Conservation (phyloP, 2,888 invertebrate species). For the Hetaerina titia region DNA sequence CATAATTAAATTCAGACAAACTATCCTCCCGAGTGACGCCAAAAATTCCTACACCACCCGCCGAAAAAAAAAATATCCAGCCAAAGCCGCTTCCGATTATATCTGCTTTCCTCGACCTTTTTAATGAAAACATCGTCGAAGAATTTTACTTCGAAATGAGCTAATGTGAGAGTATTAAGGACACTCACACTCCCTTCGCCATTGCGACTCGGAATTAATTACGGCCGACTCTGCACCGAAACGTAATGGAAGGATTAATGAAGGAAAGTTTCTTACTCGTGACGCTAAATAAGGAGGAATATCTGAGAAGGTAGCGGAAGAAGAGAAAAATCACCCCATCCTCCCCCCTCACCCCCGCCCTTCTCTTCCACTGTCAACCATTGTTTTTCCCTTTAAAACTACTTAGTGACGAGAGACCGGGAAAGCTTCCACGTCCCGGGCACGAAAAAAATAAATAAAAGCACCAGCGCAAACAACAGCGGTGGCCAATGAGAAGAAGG, state of each 20-base stretch:
- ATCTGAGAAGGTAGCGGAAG: background rate
- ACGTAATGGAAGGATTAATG: background rate
- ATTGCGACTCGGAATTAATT: background rate
- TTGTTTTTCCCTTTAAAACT: background rate
- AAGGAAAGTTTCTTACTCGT: background rate
- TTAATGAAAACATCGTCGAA: too few relatives aligned
- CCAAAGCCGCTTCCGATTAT: too few relatives aligned
- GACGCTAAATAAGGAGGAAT: background rate
- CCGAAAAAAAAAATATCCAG: too few relatives aligned
- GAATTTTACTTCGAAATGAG: too few relatives aligned
- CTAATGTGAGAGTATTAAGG: too few relatives aligned
- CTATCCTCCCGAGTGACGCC: too few relatives aligned
- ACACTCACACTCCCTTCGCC: too few relatives aligned
- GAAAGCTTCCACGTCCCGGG: background rate
- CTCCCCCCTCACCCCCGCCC: background rate
- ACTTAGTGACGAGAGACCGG: background rate
- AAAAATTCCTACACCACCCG: too few relatives aligned
- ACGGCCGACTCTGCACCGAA: background rate
- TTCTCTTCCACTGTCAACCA: background rate
- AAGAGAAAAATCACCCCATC: background rate
- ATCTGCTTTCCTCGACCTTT: too few relatives aligned
- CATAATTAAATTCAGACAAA: background rate
- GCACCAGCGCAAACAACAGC: background rate
- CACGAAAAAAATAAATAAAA: background rate
- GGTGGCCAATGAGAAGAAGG: background rate